Percentiles rank a stretch among this genome's conserved stretches.
These are phyloP conservation scores for Dendrolimus punctatus DNA, from an alignment of 1,140 invertebrate species.

Conservation along the genomic window DNA sequence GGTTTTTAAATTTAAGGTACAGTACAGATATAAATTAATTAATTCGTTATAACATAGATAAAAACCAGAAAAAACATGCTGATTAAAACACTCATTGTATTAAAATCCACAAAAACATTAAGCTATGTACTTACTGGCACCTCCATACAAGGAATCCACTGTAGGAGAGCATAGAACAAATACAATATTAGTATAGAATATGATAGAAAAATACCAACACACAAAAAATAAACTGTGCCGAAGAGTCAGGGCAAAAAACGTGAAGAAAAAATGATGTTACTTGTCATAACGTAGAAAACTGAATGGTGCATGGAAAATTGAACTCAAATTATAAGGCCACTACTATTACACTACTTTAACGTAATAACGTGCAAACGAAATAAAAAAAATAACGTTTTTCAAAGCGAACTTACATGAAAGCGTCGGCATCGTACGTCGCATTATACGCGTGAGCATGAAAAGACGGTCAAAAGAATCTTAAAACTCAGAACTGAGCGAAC, in stretches of 20 bases:
- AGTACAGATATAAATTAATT: too few relatives aligned
- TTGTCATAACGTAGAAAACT: constrained; percentile 26
- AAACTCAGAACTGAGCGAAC: constrained; percentile 47
- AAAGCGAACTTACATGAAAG: constrained; percentile 70
- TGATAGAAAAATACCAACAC: constrained; percentile 21
- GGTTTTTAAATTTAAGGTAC: too few relatives aligned
- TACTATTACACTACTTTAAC: constrained; percentile 46
- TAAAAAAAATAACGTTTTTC: constrained; percentile 33
- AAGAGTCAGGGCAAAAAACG: constrained; percentile 12
- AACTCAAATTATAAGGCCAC: constrained; percentile 39
- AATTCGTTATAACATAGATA: too few relatives aligned
- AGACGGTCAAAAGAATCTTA: constrained; percentile 64
- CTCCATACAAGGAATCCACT: constrained; percentile 89
- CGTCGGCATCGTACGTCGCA: constrained; percentile 57
- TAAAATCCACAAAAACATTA: constrained; percentile 1
- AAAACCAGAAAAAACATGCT: constrained; percentile 1
- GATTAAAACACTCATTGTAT: constrained; percentile 1
- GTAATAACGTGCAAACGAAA: constrained; percentile 56
- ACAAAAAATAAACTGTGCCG: constrained; percentile 33
- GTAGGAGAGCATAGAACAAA: constrained; percentile 67
- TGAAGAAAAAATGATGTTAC: constrained; percentile 9
- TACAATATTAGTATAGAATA: constrained; percentile 41
- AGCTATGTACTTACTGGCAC: constrained; percentile 83
- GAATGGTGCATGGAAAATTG: constrained; percentile 61
- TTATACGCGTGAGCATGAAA: constrained; percentile 59